These are phyloP conservation scores for Clamator glandarius DNA, from an alignment of 2,797 vertebrate genomes.

Conservation along the genomic window DNA sequence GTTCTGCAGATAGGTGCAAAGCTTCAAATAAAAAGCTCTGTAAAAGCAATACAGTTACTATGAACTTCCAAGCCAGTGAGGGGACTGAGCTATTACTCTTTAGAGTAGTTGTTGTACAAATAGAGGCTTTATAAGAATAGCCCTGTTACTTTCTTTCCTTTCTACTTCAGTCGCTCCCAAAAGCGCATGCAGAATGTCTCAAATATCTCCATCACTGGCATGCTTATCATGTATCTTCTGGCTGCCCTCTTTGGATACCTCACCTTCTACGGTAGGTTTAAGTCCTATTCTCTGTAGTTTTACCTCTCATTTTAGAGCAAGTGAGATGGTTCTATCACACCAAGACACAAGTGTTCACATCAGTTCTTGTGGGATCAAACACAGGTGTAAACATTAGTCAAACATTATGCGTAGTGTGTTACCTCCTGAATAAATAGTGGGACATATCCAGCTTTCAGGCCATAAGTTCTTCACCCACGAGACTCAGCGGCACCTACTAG, in stretches of 20 bases:
- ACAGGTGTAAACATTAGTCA: neutral
- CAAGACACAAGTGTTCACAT: neutral
- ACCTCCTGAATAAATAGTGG: neutral
- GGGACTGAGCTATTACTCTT: neutral
- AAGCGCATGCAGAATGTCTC: constrained; percentile 95
- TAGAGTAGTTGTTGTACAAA: neutral
- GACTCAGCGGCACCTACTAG: neutral
- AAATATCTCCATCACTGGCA: constrained; percentile 93
- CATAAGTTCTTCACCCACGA: neutral
- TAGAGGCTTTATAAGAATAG: neutral
- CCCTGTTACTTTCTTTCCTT: neutral
- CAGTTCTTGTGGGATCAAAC: neutral
- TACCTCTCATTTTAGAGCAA: neutral
- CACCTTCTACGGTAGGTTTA: constrained; percentile 90
- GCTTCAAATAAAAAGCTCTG: neutral
- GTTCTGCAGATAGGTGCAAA: neutral
- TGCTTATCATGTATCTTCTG: constrained; percentile 96
- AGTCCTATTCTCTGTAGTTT: neutral
- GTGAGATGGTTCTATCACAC: rapidly evolving
- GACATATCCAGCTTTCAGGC: neutral
- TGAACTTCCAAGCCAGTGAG: neutral
- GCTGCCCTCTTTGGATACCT: constrained; percentile 96
- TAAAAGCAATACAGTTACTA: neutral
- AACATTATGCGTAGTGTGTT: neutral
- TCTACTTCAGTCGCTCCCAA: constrained; percentile 82